Evolutionary conservation across 2,113 vertebrate genomes (phyloP), one percentile per base, ranked within the genome.

Genomic region (Salvelinus sp.): DNA sequence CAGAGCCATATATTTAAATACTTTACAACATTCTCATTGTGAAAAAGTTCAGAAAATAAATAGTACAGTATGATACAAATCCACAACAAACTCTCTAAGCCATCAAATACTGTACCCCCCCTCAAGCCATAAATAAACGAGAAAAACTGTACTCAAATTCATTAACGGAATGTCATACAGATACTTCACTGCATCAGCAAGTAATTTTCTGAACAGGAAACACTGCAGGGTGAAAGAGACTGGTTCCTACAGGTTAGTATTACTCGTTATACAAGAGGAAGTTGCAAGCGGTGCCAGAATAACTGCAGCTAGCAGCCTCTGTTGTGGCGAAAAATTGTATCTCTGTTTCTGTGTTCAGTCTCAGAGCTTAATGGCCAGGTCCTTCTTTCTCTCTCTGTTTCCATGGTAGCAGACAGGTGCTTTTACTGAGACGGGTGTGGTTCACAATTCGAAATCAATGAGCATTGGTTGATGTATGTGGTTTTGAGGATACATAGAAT

Each of bases 331-430:
- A 67, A 65, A 48, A 73, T 20, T 54, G 3, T 1, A 57, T 74
- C 30, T 67, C 25, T 60, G 30, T 33, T 27, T 62, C 14, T 76
- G 18, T 33, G 30, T 71, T 74, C 44, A n/a, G 58, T 67, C 70
- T 44, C 68, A 25, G 16, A 80, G 44, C 58, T 47, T n/a, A 62
- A 69, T 6, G 20, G 27, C 57, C 1, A 75, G 2, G 10, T 60
- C 62, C 63, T 69, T 73, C 69, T 67, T 60, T 77, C 79, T 62
- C 6, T 0, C 44, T 22, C 27, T 86, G 89, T 88, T 91, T 83
- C 87, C 82, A 90, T 91, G 90, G 87, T 23, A 90, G 78, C 88
- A 89, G 81, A 87, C 85, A 69, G 64, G 58, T 38, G 62, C 65
- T 73, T 79, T 79, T 62, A 75, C 20, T 78, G 50, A n/a, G 12